Evolutionary conservation across 2,888 invertebrate genomes (phyloP).

Genomic region (Ophion ventricosus): DNA sequence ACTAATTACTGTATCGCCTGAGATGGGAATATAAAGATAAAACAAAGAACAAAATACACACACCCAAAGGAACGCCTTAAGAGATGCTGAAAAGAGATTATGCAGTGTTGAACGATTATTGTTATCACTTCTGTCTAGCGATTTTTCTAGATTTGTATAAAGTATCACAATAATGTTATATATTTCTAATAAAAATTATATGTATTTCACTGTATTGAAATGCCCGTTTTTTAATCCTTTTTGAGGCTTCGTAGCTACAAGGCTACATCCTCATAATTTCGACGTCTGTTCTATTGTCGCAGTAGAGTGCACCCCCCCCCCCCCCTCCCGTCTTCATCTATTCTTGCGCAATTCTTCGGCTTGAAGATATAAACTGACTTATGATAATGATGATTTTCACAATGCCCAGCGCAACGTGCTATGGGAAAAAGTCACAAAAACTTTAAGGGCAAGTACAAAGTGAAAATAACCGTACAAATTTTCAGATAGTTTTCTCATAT

Average conservation of each 20-base stretch:
- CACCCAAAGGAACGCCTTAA: conserved; percentile 60
- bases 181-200: conserved; percentile 76
- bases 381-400: no score
- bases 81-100: conserved; percentile 62
- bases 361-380: no score
- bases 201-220: conserved; percentile 59
- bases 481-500: no score
- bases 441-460: no score
- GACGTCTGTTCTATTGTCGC: neutral
- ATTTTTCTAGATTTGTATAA: conserved; percentile 78
- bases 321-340: no score
- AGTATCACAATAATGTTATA: conserved; percentile 74
- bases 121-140: conserved; percentile 69
- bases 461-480: no score
- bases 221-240: neutral
- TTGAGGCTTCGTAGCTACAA: neutral
- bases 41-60: conserved; percentile 21
- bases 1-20: conserved; percentile 43
- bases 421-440: no score
- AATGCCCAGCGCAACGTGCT: no score
- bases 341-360: no score
- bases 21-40: conserved; percentile 29
- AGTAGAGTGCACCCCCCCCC: no score
- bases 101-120: conserved; percentile 62
- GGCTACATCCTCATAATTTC: neutral